These are phyloP conservation scores for Gnathochromis pfefferi DNA, from an alignment of 2,113 vertebrate species.

Conservation along the genomic window DNA sequence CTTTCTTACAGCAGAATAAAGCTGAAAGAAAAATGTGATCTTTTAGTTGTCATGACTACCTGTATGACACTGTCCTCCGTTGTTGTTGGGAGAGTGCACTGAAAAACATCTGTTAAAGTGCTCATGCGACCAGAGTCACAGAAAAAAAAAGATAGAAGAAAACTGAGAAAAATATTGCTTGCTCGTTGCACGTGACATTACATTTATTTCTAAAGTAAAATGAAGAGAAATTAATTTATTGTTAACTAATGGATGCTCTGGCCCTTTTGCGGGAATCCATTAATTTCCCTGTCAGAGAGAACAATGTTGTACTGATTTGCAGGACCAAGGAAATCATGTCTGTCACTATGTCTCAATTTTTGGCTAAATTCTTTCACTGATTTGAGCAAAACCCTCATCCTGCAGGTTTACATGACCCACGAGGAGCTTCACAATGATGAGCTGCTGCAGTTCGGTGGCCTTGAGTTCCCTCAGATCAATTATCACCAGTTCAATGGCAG, in stretches of 20 bases:
- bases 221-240: not conserved
- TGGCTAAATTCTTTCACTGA: not conserved
- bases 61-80: not conserved
- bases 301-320: not conserved
- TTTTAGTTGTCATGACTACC: slow-evolving; percentile 45
- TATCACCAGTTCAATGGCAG: slow-evolving; percentile 73
- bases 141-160: not conserved
- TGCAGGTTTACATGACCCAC: slow-evolving; percentile 81
- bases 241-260: not conserved
- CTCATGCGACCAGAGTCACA: not conserved
- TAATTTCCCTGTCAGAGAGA: not conserved
- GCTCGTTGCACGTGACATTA: not conserved
- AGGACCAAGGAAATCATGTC: not conserved
- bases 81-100: not conserved
- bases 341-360: not conserved
- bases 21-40: not conserved
- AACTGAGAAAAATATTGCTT: not conserved
- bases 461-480: slow-evolving; percentile 92
- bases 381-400: not conserved
- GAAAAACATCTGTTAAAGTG: not conserved
- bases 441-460: slow-evolving; percentile 76
- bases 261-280: not conserved
- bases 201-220: not conserved
- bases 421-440: slow-evolving; percentile 79
- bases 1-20: not conserved